Percentiles rank a stretch among this genome's conserved stretches.
These are phyloP conservation scores for Pseudachorutes palmiensis DNA, from an alignment of 1,140 invertebrate genomes.

Conservation along the genomic window DNA sequence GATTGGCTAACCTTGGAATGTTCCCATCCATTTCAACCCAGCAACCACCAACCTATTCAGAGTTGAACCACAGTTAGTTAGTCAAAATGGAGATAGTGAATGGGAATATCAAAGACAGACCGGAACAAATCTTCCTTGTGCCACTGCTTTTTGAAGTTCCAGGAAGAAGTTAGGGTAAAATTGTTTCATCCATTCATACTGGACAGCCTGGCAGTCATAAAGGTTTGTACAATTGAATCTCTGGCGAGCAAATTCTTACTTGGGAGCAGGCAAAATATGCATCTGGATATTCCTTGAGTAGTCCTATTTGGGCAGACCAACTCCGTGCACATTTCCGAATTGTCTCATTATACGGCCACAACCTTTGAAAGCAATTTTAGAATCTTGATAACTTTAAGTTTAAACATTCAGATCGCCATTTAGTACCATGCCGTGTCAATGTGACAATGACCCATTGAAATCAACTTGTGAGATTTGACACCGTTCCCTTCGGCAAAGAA, in stretches of 20 bases:
- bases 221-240: no score
- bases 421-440: conserved; percentile 50
- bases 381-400: conserved; percentile 44
- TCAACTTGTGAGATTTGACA: conserved; percentile 44
- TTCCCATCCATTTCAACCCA: conserved; percentile 55
- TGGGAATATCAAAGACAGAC: conserved; percentile 26
- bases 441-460: conserved; percentile 48
- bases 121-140: conserved; percentile 46
- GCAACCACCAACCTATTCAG: conserved; percentile 46
- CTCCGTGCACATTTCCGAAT: conserved; percentile 50
- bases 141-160: conserved; percentile 44
- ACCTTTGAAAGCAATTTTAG: conserved; percentile 38
- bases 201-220: conserved; percentile 52
- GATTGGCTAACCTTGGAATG: conserved; percentile 41
- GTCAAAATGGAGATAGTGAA: neutral
- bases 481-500: conserved; percentile 49
- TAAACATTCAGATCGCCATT: neutral
- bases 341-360: conserved; percentile 53
- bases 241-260: conserved; percentile 45
- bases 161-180: conserved; percentile 47
- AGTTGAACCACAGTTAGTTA: neutral
- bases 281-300: conserved; percentile 50
- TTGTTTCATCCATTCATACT: conserved; percentile 50
- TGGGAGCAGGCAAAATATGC: conserved; percentile 50
- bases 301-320: conserved; percentile 45